Conservation (phyloP, 2,797 vertebrate genomes). For the Melopsittacus undulatus region DNA sequence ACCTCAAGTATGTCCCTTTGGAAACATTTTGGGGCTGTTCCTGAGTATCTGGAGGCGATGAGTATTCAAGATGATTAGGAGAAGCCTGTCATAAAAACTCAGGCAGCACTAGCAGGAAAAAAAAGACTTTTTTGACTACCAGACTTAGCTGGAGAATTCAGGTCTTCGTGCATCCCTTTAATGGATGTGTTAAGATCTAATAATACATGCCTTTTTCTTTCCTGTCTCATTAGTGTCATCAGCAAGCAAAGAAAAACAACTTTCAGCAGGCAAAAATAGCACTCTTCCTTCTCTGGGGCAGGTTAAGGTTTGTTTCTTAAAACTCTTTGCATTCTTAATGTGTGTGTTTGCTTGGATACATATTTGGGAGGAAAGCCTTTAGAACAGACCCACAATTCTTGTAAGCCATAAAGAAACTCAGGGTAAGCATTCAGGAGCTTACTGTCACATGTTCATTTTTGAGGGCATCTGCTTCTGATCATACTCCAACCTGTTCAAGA, state of each 20-base stretch:
- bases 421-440: neutral
- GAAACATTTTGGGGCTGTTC: neutral
- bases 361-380: neutral
- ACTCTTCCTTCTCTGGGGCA: neutral
- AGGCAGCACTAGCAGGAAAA: neutral
- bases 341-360: neutral
- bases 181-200: constrained; percentile 26
- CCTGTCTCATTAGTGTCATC: constrained; percentile 32
- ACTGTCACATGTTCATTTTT: neutral
- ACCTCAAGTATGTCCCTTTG: neutral
- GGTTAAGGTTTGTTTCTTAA: constrained; percentile 1
- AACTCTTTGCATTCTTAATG: neutral
- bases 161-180: neutral
- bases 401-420: neutral
- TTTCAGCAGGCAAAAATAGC: constrained; percentile 36
- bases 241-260: neutral
- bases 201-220: constrained; percentile 9
- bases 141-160: constrained; percentile 4
- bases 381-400: neutral
- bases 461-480: neutral
- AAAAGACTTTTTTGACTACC: neutral
- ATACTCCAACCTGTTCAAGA: neutral
- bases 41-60: neutral
- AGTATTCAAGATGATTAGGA: neutral
- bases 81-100: neutral